These are phyloP conservation scores for Plagodis dolabraria DNA, from an alignment of 2,888 invertebrate species.

Conservation along the genomic window DNA sequence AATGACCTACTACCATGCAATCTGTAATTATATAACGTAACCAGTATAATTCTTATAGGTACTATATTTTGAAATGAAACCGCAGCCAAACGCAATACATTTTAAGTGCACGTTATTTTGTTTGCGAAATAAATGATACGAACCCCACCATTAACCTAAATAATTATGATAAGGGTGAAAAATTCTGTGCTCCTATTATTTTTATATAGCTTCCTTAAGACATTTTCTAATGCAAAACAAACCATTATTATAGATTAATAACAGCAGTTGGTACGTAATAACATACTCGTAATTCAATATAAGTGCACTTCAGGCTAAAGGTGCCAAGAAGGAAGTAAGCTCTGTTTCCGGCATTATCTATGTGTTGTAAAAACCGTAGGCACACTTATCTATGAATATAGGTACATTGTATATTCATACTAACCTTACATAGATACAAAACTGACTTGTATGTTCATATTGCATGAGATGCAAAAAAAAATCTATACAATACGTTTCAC, in stretches of 20 bases:
- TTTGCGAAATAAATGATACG: no score
- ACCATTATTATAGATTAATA: constrained; percentile 13
- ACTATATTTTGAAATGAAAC: no score
- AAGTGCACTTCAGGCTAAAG: constrained; percentile 28
- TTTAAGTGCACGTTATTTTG: no score
- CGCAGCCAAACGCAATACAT: no score
- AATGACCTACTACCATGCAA: no score
- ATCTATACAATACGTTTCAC: no score
- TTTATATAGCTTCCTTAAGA: background rate
- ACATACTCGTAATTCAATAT: constrained; percentile 11
- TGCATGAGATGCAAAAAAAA: no score
- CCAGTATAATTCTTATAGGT: no score
- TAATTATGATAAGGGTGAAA: no score
- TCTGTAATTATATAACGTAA: no score
- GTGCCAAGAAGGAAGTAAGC: constrained; percentile 37
- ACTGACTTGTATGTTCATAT: background rate
- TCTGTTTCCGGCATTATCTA: constrained; percentile 36
- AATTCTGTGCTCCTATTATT: background rate
- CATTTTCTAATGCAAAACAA: background rate
- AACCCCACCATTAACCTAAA: no score
- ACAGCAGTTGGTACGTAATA: background rate
- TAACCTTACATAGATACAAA: background rate
- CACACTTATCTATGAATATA: background rate
- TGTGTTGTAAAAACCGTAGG: constrained; percentile 29
- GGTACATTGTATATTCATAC: background rate